Evolutionary conservation across 2,797 vertebrate genomes (phyloP), one percentile per base, ranked within the genome.

Genomic region (Brachymystax lenok): DNA sequence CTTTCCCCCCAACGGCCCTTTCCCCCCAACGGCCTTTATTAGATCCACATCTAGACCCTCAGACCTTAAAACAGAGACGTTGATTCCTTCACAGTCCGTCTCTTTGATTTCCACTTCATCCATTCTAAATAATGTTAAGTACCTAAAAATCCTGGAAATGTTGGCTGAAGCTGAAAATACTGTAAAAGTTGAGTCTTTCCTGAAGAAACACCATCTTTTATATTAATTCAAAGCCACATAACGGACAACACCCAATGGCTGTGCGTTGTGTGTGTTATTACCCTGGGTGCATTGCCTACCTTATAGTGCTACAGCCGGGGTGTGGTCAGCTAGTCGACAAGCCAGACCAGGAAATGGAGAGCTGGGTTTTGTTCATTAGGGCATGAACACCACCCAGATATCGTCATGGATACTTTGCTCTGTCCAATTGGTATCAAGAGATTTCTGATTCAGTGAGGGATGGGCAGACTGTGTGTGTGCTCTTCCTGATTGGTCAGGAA

Each of bases 41-140:
- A 73, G 80, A 83, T 77, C 82, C 87, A 89, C 81, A 80, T 88
- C 86, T 78, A 73, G 78, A 75, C 17, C 28, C 63, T 3, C 35
- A 24, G 10, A 81, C 63, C 67, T 79, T 74, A 78, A 40, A 81
- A 71, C 88, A 83, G 51, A 1, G 28, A 74, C 70, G 51, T 12
- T 19, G 19, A 21, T 61, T 73, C 75, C n/a, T 3, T 80, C 85
- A 76, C 80, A 21, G 51, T 73, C 76, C 88, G 89, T 91, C 86
- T 91, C 61, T 87, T 82, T 77, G 56, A 77, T 92, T 89, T 85
- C 71, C 80, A 72, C 80, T 81, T 87, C 79, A 86, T 85, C 76
- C 76, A 68, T 56, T 56, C 17, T 71, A 40, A 84, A 74, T 84
- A 51, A 79, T 64, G 16, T 56, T 72, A 33, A 78, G 71, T 82